Conservation (phyloP, 2,888 invertebrate genomes). For the Orthonevra nobilis region DNA sequence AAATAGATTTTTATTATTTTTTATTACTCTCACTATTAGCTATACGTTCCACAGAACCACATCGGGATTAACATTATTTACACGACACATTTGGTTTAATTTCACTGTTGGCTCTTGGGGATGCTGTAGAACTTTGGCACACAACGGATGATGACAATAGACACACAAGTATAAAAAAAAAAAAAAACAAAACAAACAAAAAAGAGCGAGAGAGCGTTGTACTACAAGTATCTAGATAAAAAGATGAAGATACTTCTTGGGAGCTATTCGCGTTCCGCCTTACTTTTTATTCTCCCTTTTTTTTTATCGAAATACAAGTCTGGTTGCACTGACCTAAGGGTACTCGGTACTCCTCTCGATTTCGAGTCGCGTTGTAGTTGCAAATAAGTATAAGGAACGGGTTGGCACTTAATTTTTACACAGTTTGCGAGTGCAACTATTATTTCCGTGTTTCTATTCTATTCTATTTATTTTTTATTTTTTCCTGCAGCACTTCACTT, state of each 20-base stretch:
- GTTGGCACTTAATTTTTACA: constrained; percentile 65
- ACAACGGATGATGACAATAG: constrained; percentile 17
- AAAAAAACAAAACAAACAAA: constrained; percentile 1
- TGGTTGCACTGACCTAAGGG: constrained; percentile 50
- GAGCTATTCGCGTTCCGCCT: constrained; percentile 49
- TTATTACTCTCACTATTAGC: constrained; percentile 52
- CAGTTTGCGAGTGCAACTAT: constrained; percentile 48
- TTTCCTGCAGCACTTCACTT: constrained; percentile 35
- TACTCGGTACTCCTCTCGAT: constrained; percentile 45
- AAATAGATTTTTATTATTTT: constrained; percentile 60
- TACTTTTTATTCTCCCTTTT: constrained; percentile 29
- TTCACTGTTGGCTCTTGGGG: neutral
- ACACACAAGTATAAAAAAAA: constrained; percentile 12
- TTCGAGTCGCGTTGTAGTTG: too few species aligned
- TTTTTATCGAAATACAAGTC: too few species aligned
- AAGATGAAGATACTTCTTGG: constrained; percentile 38
- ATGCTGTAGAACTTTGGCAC: constrained; percentile 21
- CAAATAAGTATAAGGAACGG: constrained; percentile 42
- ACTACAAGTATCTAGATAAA: too few species aligned
- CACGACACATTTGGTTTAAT: constrained; percentile 63
- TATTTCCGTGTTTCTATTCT: constrained; percentile 57
- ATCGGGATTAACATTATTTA: constrained; percentile 66
- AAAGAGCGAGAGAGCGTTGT: neutral
- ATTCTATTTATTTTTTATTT: constrained; percentile 62
- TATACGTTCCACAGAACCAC: constrained; percentile 64